Conservation (phyloP, 2,113 vertebrate genomes). For the Ammodytes dubius region DNA sequence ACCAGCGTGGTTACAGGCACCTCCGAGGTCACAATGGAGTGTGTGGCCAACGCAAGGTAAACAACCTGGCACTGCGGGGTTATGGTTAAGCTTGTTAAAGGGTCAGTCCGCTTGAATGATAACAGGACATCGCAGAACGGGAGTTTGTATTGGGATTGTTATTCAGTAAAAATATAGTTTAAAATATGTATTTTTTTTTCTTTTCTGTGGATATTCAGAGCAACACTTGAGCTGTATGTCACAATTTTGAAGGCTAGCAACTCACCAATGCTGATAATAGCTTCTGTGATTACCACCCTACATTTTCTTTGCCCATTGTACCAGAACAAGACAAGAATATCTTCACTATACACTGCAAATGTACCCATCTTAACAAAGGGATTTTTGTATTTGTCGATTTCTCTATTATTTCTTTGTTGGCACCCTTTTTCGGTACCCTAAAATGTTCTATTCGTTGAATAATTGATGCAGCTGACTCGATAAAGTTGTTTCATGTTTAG, state of each 20-base stretch:
- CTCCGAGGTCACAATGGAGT: slow-evolving; percentile 96
- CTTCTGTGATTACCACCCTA: not conserved
- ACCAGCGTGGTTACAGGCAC: slow-evolving; percentile 95
- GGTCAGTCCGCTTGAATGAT: slow-evolving; percentile 3
- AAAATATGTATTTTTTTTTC: not conserved
- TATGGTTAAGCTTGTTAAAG: not conserved
- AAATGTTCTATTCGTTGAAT: not conserved
- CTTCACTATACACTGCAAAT: not conserved
- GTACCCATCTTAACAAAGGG: too few species aligned
- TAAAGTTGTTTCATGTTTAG: not conserved
- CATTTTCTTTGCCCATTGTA: not conserved
- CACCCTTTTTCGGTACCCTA: too few species aligned
- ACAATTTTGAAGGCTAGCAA: not conserved
- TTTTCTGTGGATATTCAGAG: not conserved
- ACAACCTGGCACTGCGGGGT: slow-evolving; percentile 11
- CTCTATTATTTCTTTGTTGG: too few species aligned
- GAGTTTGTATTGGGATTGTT: not conserved
- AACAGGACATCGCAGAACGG: not conserved
- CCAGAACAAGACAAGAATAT: not conserved
- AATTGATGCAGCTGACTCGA: not conserved
- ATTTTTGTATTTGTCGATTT: not conserved
- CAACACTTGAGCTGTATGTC: not conserved
- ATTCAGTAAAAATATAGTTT: not conserved
- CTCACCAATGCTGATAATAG: not conserved
- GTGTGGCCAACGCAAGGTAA: slow-evolving; percentile 96